Evolutionary conservation across 2,113 vertebrate genomes (phyloP).

Genomic region (Pachypanchax playfairii): DNA sequence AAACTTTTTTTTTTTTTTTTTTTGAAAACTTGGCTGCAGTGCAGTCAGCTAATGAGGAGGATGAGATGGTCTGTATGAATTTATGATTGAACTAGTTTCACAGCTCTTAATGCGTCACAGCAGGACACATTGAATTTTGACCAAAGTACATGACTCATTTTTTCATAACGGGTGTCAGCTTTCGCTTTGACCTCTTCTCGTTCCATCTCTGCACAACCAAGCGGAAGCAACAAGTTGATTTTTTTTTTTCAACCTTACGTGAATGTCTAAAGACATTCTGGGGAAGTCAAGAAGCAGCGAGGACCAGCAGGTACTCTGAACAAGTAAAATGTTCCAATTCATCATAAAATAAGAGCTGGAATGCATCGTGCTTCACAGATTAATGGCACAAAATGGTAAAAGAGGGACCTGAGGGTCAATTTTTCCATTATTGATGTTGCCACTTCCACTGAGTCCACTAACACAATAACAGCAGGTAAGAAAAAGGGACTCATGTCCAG

Average conservation of each 20-base stretch:
- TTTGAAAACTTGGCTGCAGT: neutral
- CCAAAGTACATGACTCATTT: conserved; percentile 39
- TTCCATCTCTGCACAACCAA: conserved; percentile 29
- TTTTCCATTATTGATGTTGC: conserved; percentile 41
- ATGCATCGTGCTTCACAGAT: conserved; percentile 37
- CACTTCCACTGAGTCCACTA: conserved; percentile 30
- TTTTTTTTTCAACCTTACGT: conserved; percentile 19
- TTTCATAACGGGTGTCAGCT: conserved; percentile 44
- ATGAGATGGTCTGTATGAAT: neutral
- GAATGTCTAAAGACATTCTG: conserved; percentile 35
- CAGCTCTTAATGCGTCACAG: conserved; percentile 22
- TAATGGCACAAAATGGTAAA: conserved; percentile 38
- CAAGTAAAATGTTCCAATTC: conserved; percentile 54
- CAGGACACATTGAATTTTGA: conserved; percentile 22
- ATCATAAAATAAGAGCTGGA: conserved; percentile 56
- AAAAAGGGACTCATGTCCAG: conserved; percentile 41
- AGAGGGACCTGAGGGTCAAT: conserved; percentile 48
- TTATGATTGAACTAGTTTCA: neutral
- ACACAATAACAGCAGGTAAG: conserved; percentile 25
- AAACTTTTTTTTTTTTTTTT: neutral
- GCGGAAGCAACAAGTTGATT: conserved; percentile 47
- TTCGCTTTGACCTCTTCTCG: conserved; percentile 19
- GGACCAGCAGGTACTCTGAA: conserved; percentile 19
- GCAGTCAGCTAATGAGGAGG: neutral
- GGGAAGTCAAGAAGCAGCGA: conserved; percentile 35